These are phyloP conservation scores for Xenopus tropicalis DNA, from an alignment of 2,113 vertebrate species.

Conservation along the genomic window DNA sequence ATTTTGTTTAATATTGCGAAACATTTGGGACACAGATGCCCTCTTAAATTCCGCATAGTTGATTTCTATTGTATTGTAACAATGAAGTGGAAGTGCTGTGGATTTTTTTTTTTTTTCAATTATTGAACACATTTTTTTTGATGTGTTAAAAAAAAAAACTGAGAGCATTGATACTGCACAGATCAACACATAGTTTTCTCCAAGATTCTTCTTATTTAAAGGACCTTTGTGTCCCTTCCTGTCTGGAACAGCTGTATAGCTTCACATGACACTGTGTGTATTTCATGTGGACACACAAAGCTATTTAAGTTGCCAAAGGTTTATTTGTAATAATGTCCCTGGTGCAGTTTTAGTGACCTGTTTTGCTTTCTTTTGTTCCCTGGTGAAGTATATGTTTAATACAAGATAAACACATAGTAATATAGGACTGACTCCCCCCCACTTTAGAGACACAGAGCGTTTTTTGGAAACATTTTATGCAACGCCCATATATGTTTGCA, in stretches of 20 bases:
- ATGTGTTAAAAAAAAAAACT: conserved; percentile 7
- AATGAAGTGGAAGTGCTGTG: conserved; percentile 7
- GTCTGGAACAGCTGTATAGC: conserved; percentile 65
- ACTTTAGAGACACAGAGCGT: conserved; percentile 55
- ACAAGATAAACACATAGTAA: conserved; percentile 55
- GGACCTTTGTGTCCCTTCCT: conserved; percentile 54
- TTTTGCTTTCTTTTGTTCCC: conserved; percentile 59
- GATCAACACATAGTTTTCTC: conserved; percentile 23
- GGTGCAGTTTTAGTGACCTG: conserved; percentile 60
- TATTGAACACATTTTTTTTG: conserved; percentile 40
- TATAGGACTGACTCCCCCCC: conserved; percentile 51
- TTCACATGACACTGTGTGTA: conserved; percentile 62
- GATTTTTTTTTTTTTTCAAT: conserved; percentile 6
- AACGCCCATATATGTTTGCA: neutral
- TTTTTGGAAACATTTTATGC: conserved; percentile 46
- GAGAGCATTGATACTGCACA: neutral
- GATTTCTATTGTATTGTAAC: conserved; percentile 19
- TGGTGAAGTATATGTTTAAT: conserved; percentile 55
- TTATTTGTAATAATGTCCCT: conserved; percentile 68
- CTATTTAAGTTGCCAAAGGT: conserved; percentile 67
- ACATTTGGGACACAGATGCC: conserved; percentile 53
- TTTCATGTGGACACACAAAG: conserved; percentile 63
- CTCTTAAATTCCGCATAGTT: neutral
- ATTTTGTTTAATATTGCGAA: conserved; percentile 37
- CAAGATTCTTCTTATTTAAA: conserved; percentile 47